Conservation (phyloP, 2,113 vertebrate species). For the Gadus chalcogrammus region DNA sequence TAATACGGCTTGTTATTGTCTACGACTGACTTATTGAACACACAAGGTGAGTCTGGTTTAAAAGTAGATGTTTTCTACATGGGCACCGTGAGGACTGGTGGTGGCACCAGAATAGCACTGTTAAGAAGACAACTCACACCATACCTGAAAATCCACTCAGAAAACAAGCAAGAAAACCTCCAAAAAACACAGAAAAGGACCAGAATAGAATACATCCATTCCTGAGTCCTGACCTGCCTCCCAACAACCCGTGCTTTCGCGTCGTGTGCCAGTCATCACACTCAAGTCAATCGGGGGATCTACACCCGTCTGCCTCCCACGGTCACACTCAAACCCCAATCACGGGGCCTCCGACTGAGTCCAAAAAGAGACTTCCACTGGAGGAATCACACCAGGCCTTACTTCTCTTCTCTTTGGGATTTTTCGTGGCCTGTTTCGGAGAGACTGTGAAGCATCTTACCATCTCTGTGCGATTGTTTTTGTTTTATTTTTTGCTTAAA, state of each 20-base stretch:
- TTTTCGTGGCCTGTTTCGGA: no score
- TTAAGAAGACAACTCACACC: neutral
- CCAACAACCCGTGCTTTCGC: constrained; percentile 31
- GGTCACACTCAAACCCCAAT: constrained; percentile 25
- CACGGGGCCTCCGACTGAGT: constrained; percentile 16
- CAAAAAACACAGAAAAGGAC: constrained; percentile 15
- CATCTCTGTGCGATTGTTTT: no score
- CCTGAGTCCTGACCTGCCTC: constrained; percentile 53
- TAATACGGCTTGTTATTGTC: no score
- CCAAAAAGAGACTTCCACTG: constrained; percentile 33
- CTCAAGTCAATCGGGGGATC: constrained; percentile 54
- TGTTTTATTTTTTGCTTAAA: no score
- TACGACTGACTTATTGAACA: no score
- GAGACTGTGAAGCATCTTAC: no score
- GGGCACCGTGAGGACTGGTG: no score
- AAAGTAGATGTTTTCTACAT: no score
- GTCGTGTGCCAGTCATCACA: constrained; percentile 46
- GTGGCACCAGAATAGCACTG: no score
- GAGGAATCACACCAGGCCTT: constrained; percentile 31
- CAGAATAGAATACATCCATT: constrained; percentile 11
- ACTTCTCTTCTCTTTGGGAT: constrained; percentile 20
- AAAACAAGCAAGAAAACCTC: neutral
- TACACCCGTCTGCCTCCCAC: constrained; percentile 35
- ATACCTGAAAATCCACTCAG: no score
- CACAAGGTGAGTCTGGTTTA: no score